These are phyloP conservation scores for Polydrusus tereticollis DNA, from an alignment of 2,888 invertebrate species.

Conservation along the genomic window DNA sequence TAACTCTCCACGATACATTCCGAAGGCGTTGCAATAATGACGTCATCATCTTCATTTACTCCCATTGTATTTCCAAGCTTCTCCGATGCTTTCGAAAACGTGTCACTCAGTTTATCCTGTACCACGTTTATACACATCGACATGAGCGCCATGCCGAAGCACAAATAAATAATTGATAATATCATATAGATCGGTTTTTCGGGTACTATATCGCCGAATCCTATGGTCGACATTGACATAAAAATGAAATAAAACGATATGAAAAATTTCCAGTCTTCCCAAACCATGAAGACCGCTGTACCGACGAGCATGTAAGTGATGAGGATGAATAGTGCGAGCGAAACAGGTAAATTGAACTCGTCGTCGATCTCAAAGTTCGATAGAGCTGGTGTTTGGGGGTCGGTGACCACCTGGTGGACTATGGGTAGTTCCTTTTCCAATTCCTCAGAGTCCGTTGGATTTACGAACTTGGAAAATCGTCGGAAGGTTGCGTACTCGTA, in stretches of 20 bases:
- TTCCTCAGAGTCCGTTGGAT: slow-evolving; percentile 38
- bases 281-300: slow-evolving; percentile 81
- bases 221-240: slow-evolving; percentile 96
- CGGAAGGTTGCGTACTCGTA: slow-evolving; percentile 83
- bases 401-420: not conserved
- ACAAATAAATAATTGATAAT: slow-evolving; percentile 91
- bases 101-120: slow-evolving; percentile 79
- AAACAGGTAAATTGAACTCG: slow-evolving; percentile 94
- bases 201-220: slow-evolving; percentile 94
- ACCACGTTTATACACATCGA: slow-evolving; percentile 99
- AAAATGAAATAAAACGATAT: slow-evolving; percentile 97
- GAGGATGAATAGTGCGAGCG: slow-evolving; percentile 87
- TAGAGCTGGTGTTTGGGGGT: slow-evolving; percentile 82
- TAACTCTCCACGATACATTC: not conserved
- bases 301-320: slow-evolving; percentile 90
- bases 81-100: slow-evolving; percentile 86
- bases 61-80: slow-evolving; percentile 90
- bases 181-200: slow-evolving; percentile 86
- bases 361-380: slow-evolving; percentile 87
- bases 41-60: slow-evolving; percentile 63
- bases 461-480: slow-evolving; percentile 74
- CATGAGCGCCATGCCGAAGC: slow-evolving; percentile 94
- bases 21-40: too few relatives aligned
- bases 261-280: slow-evolving; percentile 90
- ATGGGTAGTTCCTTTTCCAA: not conserved